Base-by-base conservation (phyloP, 2,113 vertebrate species). In the Nettapus auritus region DNA sequence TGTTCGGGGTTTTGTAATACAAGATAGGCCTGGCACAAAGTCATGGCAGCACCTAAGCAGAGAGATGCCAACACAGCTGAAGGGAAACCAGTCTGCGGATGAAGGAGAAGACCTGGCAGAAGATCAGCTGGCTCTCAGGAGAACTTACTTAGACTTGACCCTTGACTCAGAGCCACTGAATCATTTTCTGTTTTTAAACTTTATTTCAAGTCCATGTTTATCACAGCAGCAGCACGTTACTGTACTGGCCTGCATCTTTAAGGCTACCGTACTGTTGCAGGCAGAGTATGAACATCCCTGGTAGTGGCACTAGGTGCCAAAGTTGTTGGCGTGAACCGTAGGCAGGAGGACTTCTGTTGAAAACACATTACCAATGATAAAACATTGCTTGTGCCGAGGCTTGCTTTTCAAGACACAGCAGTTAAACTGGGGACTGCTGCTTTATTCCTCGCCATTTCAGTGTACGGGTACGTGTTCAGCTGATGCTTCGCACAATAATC, bases 181-280 rank as follows among this genome's bases (percentile, higher is more conserved):
- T 53, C 26, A 21, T 90, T 92, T 93, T 91, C 70, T 90, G 70
- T 50, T 96, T 88, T 82, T 57, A 76, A 86, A 88, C 42, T 78
- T 86, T 42, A 90, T 81, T 92, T 87, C 42, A 75, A 93, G 62
- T 8, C 18, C 23, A 22, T 52, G 18, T 63, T 90, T 86, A 81
- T 87, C 16, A 2, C 67, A 94, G 33, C 73, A 89, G 52, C 50
- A 82, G 46, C 20, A 50, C 19, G 20, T 64, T 82, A 63, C 75
- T 93, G 67, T 70, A 70, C 60, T 50, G 67, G 40, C 34, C 74
- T 79, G 76, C 23, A 8, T 57, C 62, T 90, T 89, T 81, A 87
- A 94, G 80, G 40, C 63, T 66, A 52, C 63, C 26, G 12, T 15
- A 50, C 20, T 34, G 60, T 78, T 87, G 42, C n/a, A 88, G 16